These are phyloP conservation scores for Synanthedon myopaeformis DNA, from an alignment of 2,888 invertebrate genomes.

Conservation along the genomic window DNA sequence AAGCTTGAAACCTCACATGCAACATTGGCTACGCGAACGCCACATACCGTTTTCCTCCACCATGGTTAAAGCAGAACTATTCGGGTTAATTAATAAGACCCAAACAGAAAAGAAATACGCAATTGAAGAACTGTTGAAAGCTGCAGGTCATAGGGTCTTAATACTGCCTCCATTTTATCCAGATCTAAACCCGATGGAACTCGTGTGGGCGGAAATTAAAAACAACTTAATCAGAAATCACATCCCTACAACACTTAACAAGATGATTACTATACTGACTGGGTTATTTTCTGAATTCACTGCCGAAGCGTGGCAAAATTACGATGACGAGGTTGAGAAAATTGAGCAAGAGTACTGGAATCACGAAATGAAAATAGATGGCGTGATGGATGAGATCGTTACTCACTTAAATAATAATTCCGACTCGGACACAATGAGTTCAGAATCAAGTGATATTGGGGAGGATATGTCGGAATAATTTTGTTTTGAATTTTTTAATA, in stretches of 20 bases:
- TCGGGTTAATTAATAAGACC: neutral
- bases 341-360: neutral
- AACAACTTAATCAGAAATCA: neutral
- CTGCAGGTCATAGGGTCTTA: neutral
- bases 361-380: neutral
- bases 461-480: neutral
- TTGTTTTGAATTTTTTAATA: neutral
- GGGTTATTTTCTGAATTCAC: neutral
- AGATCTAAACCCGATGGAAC: neutral
- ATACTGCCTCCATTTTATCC: neutral
- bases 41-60: neutral
- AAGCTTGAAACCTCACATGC: neutral
- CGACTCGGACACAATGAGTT: neutral
- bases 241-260: neutral
- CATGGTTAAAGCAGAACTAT: neutral
- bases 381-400: neutral
- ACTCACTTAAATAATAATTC: neutral
- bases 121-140: neutral
- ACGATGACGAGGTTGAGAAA: neutral
- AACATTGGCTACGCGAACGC: neutral
- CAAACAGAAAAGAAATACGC: neutral
- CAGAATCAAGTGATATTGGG: neutral
- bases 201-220: neutral
- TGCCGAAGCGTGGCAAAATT: neutral
- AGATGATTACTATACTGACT: neutral